Percentiles rank a stretch among this genome's conserved stretches.
phyloP scores from a whole-genome alignment of 2,113 vertebrate genomes.

The Pseudopodoces humilis region DNA sequence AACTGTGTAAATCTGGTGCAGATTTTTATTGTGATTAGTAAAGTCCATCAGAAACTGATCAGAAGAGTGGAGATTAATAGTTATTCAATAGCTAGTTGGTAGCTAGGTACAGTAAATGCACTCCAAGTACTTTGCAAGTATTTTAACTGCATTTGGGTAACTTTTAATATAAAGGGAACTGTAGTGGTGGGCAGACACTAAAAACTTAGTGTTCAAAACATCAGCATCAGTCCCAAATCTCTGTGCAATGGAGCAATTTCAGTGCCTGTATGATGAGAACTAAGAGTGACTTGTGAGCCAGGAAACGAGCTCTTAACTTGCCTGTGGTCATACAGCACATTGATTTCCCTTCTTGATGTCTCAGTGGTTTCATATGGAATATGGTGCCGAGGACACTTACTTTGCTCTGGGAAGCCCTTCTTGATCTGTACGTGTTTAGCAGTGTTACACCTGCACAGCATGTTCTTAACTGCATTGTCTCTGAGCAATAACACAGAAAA shows the following conservation, averaged over 20 bases:
- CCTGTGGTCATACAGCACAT: constrained; percentile 12
- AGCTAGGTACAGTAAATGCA: not conserved
- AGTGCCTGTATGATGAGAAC: not conserved
- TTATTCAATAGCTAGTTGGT: not conserved
- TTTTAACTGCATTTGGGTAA: not conserved
- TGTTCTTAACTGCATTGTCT: not conserved
- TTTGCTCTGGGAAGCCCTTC: not conserved
- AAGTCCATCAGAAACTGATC: not conserved
- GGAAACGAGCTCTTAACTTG: constrained; percentile 36
- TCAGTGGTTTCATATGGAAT: constrained; percentile 4
- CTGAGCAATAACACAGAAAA: not conserved
- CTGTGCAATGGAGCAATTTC: not conserved
- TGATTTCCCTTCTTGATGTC: constrained; percentile 6
- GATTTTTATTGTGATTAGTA: not conserved
- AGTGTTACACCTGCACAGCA: not conserved
- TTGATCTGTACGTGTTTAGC: not conserved
- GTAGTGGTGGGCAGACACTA: not conserved
- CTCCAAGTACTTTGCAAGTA: not conserved
- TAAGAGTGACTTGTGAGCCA: constrained; percentile 13
- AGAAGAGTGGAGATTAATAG: not conserved
- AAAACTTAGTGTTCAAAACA: not conserved
- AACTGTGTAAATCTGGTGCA: not conserved
- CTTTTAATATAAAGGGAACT: not conserved
- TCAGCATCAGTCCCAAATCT: not conserved
- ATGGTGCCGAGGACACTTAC: not conserved